Evolutionary conservation across 2,797 vertebrate species (phyloP).

Genomic region (Synanceia verrucosa): DNA sequence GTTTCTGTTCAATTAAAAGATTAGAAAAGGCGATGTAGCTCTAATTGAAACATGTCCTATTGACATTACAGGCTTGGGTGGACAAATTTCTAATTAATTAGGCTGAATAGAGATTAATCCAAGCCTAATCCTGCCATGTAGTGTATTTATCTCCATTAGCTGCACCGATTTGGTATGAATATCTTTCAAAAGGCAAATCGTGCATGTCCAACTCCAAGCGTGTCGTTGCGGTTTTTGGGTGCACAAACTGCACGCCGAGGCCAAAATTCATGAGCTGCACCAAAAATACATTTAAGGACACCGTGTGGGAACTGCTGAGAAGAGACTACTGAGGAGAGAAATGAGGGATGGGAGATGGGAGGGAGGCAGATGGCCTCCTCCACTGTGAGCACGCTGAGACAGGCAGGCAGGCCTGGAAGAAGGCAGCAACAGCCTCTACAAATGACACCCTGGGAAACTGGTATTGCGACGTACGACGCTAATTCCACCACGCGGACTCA

Average conservation of each 20-base stretch:
- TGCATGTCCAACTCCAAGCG: constrained; percentile 31
- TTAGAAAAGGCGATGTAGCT: constrained; percentile 69
- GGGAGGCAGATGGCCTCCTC: constrained; percentile 77
- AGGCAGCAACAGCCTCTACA: constrained; percentile 65
- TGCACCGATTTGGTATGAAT: constrained; percentile 41
- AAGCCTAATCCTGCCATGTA: constrained; percentile 69
- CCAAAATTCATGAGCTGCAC: constrained; percentile 63
- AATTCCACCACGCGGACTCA: constrained; percentile 70
- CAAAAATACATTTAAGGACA: constrained; percentile 66
- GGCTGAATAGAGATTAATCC: constrained; percentile 71
- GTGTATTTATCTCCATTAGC: constrained; percentile 71
- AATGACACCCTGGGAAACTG: constrained; percentile 78
- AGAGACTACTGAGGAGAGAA: constrained; percentile 63
- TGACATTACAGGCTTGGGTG: constrained; percentile 72
- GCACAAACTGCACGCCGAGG: constrained; percentile 33
- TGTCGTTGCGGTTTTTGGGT: constrained; percentile 37
- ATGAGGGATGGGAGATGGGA: constrained; percentile 56
- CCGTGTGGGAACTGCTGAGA: constrained; percentile 69
- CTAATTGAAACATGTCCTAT: constrained; percentile 78
- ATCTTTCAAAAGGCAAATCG: constrained; percentile 42
- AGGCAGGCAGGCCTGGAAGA: constrained; percentile 57
- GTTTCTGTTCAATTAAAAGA: constrained; percentile 76
- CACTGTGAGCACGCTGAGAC: constrained; percentile 59
- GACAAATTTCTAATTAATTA: constrained; percentile 78
- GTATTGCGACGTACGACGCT: constrained; percentile 62